phyloP scores from a whole-genome alignment of 2,888 invertebrate genomes.

The Dione juno region DNA sequence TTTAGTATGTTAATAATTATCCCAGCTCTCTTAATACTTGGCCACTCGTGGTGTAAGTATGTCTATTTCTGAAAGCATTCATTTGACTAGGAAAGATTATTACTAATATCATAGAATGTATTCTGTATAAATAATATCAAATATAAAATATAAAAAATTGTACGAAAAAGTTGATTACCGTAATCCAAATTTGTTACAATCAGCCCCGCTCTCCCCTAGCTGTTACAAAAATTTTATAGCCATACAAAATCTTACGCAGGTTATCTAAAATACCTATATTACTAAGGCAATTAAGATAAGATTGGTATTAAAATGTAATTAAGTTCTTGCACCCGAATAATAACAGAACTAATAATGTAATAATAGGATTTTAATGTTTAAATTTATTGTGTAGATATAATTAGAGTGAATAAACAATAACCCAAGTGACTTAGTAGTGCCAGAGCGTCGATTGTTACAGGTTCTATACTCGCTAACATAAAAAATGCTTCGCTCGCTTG shows the following conservation, averaged over 20 bases:
- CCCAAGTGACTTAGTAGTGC: neutral
- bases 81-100: too few relatives aligned
- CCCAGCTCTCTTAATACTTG: too few relatives aligned
- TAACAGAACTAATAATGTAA: slow-evolving; percentile 12
- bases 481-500: too few relatives aligned
- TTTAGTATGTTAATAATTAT: too few relatives aligned
- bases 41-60: too few relatives aligned
- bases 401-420: neutral
- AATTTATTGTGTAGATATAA: slow-evolving; percentile 9
- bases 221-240: neutral
- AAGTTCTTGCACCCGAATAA: slow-evolving; percentile 8
- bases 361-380: slow-evolving; percentile 12
- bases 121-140: too few relatives aligned
- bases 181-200: neutral
- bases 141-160: neutral
- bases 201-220: too few relatives aligned
- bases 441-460: neutral
- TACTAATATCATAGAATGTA: too few relatives aligned
- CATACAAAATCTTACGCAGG: neutral
- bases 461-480: neutral
- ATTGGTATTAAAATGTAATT: slow-evolving; percentile 14
- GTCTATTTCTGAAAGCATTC: too few relatives aligned
- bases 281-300: slow-evolving; percentile 30
- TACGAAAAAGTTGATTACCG: too few relatives aligned
- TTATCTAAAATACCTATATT: slow-evolving; percentile 22